A percentile compares a stretch with the other conserved stretches of the same genome.
phyloP scores from a whole-genome alignment of 2,888 invertebrate genomes.

The Spodoptera exigua region DNA sequence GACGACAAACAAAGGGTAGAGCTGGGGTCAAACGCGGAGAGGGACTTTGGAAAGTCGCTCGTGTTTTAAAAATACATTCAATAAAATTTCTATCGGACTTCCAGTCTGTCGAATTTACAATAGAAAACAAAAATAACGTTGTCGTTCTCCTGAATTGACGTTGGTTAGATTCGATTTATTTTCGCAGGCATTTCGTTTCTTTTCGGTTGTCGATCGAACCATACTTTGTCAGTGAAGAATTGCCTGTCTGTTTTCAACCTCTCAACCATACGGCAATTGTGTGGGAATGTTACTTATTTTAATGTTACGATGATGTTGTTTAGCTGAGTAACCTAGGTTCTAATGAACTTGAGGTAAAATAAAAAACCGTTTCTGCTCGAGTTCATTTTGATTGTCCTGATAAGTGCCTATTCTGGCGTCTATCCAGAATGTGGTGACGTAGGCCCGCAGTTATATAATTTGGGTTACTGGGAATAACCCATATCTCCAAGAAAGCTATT shows the following conservation, averaged over 20 bases:
- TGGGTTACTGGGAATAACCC: background rate
- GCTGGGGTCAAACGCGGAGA: constrained; percentile 22
- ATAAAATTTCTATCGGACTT: constrained; percentile 1
- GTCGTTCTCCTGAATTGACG: constrained; percentile 7
- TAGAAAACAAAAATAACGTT: constrained; percentile 13
- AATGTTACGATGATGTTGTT: no score
- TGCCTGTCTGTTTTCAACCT: constrained; percentile 5
- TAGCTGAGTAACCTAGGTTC: no score
- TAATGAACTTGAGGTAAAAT: no score
- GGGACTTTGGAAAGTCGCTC: constrained; percentile 21
- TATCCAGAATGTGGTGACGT: constrained; percentile 5
- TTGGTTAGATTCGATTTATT: constrained; percentile 14
- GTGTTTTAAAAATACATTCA: constrained; percentile 16
- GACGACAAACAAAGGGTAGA: constrained; percentile 16
- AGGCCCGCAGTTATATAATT: constrained; percentile 1
- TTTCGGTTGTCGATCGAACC: constrained; percentile 5
- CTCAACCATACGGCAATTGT: background rate
- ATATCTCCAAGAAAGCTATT: no score
- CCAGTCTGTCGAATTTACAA: constrained; percentile 1
- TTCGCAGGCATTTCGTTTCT: constrained; percentile 12
- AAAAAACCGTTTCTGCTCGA: background rate
- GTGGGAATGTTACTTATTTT: no score
- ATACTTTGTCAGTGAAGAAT: background rate
- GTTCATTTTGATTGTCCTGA: background rate
- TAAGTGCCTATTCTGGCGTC: constrained; percentile 4